Evolutionary conservation across 2,113 vertebrate genomes (phyloP).

Genomic region (Peromyscus polionotus): DNA sequence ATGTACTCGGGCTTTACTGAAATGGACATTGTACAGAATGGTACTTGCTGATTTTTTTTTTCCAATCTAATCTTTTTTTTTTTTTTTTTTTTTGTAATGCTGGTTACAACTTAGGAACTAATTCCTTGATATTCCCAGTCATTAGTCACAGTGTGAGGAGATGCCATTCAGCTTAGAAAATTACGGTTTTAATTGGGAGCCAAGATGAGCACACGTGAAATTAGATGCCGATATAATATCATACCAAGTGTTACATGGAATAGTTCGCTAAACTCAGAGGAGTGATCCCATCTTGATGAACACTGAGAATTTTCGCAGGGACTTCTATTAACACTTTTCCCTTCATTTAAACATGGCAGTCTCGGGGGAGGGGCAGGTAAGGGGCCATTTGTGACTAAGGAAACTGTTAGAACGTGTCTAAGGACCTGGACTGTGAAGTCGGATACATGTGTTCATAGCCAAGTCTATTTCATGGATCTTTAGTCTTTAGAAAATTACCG

Average conservation of each 20-base stretch:
- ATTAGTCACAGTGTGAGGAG: background rate
- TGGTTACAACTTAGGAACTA: background rate
- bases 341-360: background rate
- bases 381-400: background rate
- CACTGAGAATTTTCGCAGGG: background rate
- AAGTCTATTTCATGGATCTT: background rate
- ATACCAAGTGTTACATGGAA: background rate
- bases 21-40: constrained; percentile 28
- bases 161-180: background rate
- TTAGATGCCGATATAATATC: background rate
- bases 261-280: background rate
- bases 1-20: background rate
- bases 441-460: background rate
- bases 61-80: background rate
- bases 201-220: constrained; percentile 18
- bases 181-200: background rate
- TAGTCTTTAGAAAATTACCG: background rate
- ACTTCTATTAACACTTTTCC: background rate
- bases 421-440: background rate
- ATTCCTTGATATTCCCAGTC: constrained; percentile 15
- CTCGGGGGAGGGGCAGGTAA: background rate
- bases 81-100: background rate
- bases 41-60: background rate
- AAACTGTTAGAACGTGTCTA: background rate
- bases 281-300: background rate